A percentile compares a stretch with the other conserved stretches of the same genome.
These are phyloP conservation scores for Bemisia tabaci DNA, from an alignment of 1,140 invertebrate species.

Conservation along the genomic window DNA sequence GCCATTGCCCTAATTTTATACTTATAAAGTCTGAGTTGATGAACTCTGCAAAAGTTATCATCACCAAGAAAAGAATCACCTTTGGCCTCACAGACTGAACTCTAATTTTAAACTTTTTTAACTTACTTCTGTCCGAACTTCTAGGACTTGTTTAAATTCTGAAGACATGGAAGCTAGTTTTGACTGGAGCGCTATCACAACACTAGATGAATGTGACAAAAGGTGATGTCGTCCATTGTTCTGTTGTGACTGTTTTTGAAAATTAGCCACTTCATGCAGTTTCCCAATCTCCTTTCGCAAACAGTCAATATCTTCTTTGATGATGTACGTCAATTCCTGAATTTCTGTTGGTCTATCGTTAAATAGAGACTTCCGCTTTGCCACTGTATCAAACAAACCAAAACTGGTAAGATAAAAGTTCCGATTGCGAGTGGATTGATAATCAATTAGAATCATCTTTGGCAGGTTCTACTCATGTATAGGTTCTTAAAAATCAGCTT, in stretches of 20 bases:
- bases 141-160: slow-evolving; percentile 81
- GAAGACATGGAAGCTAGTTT: slow-evolving; percentile 93
- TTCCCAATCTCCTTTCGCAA: slow-evolving; percentile 92
- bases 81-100: too few relatives aligned
- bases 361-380: slow-evolving; percentile 93
- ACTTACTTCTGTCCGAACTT: slow-evolving; percentile 63
- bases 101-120: too few relatives aligned
- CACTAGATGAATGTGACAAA: slow-evolving; percentile 89
- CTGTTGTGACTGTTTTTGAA: slow-evolving; percentile 38
- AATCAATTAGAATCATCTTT: too few relatives aligned
- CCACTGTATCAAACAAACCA: slow-evolving; percentile 63
- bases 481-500: too few relatives aligned
- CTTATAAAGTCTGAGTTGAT: too few relatives aligned
- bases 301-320: slow-evolving; percentile 89
- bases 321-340: slow-evolving; percentile 93
- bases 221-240: slow-evolving; percentile 57
- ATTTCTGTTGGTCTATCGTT: slow-evolving; percentile 92
- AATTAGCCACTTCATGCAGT: slow-evolving; percentile 61
- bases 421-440: too few relatives aligned
- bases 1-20: too few relatives aligned
- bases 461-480: too few relatives aligned
- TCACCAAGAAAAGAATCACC: too few relatives aligned
- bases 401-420: too few relatives aligned
- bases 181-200: slow-evolving; percentile 86
- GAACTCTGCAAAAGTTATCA: too few relatives aligned